Conservation (phyloP, 2,113 vertebrate genomes). For the Onychorhynchus coronatus region DNA sequence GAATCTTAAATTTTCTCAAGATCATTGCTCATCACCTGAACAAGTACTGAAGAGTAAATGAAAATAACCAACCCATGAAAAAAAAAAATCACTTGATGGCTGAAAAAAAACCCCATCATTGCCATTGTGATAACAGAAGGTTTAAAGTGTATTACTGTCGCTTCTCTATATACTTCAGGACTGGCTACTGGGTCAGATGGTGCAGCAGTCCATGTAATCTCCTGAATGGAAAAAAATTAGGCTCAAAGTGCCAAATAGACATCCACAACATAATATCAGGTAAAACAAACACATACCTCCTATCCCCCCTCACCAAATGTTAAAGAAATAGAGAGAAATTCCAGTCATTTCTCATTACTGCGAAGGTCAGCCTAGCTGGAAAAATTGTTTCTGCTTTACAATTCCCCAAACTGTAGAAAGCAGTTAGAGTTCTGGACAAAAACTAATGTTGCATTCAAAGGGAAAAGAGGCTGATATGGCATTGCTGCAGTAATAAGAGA, state of each 20-base stretch:
- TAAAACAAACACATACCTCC: conserved; percentile 77
- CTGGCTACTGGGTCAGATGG: conserved; percentile 82
- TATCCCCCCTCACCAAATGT: conserved; percentile 59
- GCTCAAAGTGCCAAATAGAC: conserved; percentile 75
- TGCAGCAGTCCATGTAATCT: conserved; percentile 89
- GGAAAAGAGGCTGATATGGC: conserved; percentile 85
- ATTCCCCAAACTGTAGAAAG: conserved; percentile 86
- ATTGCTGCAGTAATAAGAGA: conserved; percentile 84
- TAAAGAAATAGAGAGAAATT: conserved; percentile 81
- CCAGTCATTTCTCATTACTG: conserved; percentile 85
- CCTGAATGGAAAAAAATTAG: conserved; percentile 79
- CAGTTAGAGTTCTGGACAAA: conserved; percentile 85
- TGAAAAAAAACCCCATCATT: conserved; percentile 72
- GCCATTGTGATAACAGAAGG: conserved; percentile 74
- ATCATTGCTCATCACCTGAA: conserved; percentile 48
- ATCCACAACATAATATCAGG: conserved; percentile 74
- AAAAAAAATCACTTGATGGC: conserved; percentile 61
- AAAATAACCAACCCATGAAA: conserved; percentile 62
- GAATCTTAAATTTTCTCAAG: conserved; percentile 21
- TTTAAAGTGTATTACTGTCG: conserved; percentile 77
- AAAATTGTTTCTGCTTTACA: conserved; percentile 88
- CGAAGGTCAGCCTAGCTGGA: conserved; percentile 85
- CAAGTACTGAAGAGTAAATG: conserved; percentile 58
- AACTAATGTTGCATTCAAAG: conserved; percentile 87
- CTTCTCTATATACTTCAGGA: conserved; percentile 70